phyloP scores from a whole-genome alignment of 2,888 invertebrate species.

The Hesperia comma region DNA sequence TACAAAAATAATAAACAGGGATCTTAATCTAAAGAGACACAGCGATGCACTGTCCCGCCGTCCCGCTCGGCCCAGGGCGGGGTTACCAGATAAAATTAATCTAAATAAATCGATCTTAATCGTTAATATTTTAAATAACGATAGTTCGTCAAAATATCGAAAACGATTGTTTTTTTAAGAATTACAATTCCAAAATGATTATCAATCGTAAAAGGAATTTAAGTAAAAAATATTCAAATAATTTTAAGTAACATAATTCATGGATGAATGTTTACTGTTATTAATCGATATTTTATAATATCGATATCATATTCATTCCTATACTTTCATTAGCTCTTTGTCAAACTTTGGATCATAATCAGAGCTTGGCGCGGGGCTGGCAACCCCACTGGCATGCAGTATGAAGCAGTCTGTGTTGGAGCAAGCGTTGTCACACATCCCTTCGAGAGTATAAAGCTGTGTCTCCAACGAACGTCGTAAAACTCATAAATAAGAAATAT shows the following conservation, averaged over 20 bases:
- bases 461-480: slow-evolving; percentile 51
- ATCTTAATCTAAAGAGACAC: slow-evolving; percentile 45
- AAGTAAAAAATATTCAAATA: too few species aligned
- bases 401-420: not conserved
- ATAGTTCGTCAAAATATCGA: not conserved
- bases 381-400: not conserved
- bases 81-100: not conserved
- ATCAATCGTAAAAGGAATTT: too few species aligned
- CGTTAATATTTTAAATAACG: too few species aligned
- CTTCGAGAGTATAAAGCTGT: slow-evolving; percentile 38
- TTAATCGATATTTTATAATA: too few species aligned
- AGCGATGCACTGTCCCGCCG: slow-evolving; percentile 41
- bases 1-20: slow-evolving; percentile 58
- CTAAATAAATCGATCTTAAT: not conserved
- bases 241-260: too few species aligned
- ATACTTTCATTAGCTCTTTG: too few species aligned
- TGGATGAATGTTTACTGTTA: too few species aligned
- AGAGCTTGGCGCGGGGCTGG: not conserved
- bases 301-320: too few species aligned
- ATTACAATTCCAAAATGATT: too few species aligned
- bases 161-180: not conserved
- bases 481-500: slow-evolving; percentile 79
- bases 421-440: slow-evolving; percentile 15
- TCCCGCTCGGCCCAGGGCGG: slow-evolving; percentile 6
- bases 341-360: too few species aligned